These are phyloP conservation scores for Anguilla megastoma DNA, from an alignment of 2,797 vertebrate genomes.

Conservation along the genomic window DNA sequence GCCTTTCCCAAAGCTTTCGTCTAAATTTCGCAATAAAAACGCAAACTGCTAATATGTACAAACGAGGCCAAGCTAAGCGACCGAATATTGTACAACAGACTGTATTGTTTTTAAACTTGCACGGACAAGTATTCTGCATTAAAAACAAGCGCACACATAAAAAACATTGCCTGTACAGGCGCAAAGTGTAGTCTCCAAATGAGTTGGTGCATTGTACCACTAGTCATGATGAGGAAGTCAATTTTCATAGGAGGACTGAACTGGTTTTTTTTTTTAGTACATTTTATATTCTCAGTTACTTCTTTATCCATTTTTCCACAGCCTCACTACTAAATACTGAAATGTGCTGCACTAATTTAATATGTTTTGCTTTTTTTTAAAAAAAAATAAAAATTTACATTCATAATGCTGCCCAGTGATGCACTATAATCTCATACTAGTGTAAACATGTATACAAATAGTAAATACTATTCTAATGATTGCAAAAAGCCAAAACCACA, in stretches of 20 bases:
- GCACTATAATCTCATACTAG: conserved; percentile 48
- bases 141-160: conserved; percentile 15
- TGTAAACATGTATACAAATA: conserved; percentile 49
- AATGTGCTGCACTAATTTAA: conserved; percentile 19
- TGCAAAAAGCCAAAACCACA: conserved; percentile 24
- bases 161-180: conserved; percentile 13
- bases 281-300: conserved; percentile 1
- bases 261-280: conserved; percentile 17
- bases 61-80: conserved; percentile 37
- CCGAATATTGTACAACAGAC: conserved; percentile 33
- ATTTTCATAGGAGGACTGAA: conserved; percentile 36
- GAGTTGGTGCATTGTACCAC: conserved; percentile 31
- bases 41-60: conserved; percentile 39
- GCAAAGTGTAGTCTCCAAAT: conserved; percentile 1
- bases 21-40: conserved; percentile 29
- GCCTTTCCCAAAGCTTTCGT: conserved; percentile 35
- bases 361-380: conserved; percentile 31
- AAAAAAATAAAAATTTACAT: conserved; percentile 58
- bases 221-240: conserved; percentile 41
- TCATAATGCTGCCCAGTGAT: conserved; percentile 64
- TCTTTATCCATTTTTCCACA: conserved; percentile 17
- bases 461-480: conserved; percentile 33
- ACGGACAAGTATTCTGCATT: conserved; percentile 21
- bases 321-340: conserved; percentile 8
- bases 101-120: conserved; percentile 27